Conservation (phyloP, 2,888 invertebrate species). For the Cataglyphis livida region DNA sequence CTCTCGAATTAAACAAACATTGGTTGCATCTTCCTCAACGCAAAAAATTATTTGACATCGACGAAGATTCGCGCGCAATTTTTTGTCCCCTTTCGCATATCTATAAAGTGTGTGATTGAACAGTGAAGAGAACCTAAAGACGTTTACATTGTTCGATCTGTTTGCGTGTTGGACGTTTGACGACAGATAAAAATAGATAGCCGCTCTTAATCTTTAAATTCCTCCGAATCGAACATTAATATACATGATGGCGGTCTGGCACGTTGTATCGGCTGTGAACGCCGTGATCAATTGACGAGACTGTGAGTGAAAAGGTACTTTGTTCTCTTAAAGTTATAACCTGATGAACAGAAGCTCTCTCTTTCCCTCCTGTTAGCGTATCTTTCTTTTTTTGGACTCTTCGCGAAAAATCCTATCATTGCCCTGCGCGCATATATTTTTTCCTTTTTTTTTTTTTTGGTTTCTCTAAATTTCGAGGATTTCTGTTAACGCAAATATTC, state of each 20-base stretch:
- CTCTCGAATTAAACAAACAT: background rate
- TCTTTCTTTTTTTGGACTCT: conserved; percentile 22
- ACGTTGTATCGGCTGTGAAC: conserved; percentile 68
- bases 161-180: too few species aligned
- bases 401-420: conserved; percentile 12
- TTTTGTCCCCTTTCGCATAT: too few species aligned
- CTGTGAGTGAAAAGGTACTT: conserved; percentile 69
- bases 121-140: too few species aligned
- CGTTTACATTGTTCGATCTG: too few species aligned
- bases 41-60: background rate
- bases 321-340: conserved; percentile 60
- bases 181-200: background rate
- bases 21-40: background rate
- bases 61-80: too few species aligned
- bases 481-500: background rate
- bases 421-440: conserved; percentile 4
- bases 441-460: background rate
- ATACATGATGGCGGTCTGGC: conserved; percentile 70
- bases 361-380: background rate
- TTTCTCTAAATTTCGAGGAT: background rate
- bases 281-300: conserved; percentile 75
- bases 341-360: conserved; percentile 49
- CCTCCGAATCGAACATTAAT: conserved; percentile 58
- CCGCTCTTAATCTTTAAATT: conserved; percentile 23
- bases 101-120: too few species aligned